A percentile compares a stretch with the other conserved stretches of the same genome.
phyloP scores from a whole-genome alignment of 2,797 vertebrate genomes.

The Pseudochaenichthys georgianus region DNA sequence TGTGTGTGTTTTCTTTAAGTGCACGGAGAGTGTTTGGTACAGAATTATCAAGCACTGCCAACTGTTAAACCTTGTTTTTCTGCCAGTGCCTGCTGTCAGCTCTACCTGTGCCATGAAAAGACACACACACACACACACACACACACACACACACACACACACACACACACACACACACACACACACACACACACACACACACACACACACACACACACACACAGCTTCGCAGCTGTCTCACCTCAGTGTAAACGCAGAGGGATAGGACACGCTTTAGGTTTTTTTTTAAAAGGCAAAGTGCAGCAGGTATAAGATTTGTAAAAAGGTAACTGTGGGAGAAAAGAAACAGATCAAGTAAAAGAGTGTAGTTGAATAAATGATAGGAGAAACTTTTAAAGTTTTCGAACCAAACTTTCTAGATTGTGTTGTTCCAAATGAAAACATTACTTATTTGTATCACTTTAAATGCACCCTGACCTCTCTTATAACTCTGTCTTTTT shows the following conservation, averaged over 20 bases:
- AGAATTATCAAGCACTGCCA: slow-evolving; percentile 60
- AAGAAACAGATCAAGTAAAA: neutral
- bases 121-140: slow-evolving; percentile 38
- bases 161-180: slow-evolving; percentile 15
- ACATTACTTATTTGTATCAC: slow-evolving; percentile 21
- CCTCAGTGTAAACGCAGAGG: slow-evolving; percentile 32
- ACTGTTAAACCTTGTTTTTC: slow-evolving; percentile 73
- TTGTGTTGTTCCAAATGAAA: slow-evolving; percentile 18
- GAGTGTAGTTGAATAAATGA: neutral
- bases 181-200: too few relatives aligned
- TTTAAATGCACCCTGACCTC: slow-evolving; percentile 38
- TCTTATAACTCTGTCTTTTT: slow-evolving; percentile 9
- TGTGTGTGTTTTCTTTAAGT: slow-evolving; percentile 44
- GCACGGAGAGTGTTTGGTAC: slow-evolving; percentile 54
- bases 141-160: slow-evolving; percentile 23
- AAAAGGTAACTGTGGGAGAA: neutral
- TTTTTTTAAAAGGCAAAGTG: slow-evolving; percentile 2
- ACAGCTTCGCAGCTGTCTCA: slow-evolving; percentile 64
- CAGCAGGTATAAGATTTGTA: neutral
- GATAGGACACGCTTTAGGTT: slow-evolving; percentile 35
- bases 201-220: neutral
- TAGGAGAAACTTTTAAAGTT: slow-evolving; percentile 1
- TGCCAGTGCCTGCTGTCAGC: slow-evolving; percentile 70
- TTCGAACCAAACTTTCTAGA: slow-evolving; percentile 4
- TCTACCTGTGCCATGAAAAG: slow-evolving; percentile 69